These are phyloP conservation scores for Neodiprion virginianus DNA, from an alignment of 1,140 invertebrate genomes.

Conservation along the genomic window DNA sequence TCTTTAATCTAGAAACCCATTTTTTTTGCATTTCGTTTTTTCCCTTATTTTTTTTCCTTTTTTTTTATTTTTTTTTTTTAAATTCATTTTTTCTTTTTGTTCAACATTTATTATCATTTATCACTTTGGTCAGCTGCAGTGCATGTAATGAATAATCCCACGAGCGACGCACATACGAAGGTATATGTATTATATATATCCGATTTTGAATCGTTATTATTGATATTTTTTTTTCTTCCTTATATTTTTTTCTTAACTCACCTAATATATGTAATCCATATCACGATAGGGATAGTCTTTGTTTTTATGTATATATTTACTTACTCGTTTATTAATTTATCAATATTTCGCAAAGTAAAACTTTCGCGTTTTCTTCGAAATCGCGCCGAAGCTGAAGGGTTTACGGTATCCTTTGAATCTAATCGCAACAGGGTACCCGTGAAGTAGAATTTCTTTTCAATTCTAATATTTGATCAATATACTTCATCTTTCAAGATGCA, in stretches of 20 bases:
- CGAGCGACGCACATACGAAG: background rate
- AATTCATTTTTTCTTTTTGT: slow-evolving; percentile 14
- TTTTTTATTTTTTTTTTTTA: slow-evolving; percentile 20
- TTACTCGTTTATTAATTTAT: background rate
- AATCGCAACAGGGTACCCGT: too few relatives aligned
- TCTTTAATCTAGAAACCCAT: too few relatives aligned
- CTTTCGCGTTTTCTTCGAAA: background rate
- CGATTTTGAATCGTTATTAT: background rate
- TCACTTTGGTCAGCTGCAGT: too few relatives aligned
- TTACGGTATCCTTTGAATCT: too few relatives aligned
- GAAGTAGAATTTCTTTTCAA: too few relatives aligned
- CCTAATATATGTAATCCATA: background rate
- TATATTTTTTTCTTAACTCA: background rate
- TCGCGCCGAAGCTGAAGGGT: too few relatives aligned
- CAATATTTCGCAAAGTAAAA: background rate
- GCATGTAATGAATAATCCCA: too few relatives aligned
- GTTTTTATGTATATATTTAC: background rate
- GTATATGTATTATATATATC: background rate
- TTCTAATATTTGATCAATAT: too few relatives aligned
- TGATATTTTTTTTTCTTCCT: background rate
- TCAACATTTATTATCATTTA: slow-evolving; percentile 6
- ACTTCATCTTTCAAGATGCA: too few relatives aligned
- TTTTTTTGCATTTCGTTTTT: too few relatives aligned
- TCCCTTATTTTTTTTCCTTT: background rate
- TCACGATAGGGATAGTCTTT: background rate